Base-by-base conservation (phyloP, 2,797 vertebrate genomes). In the Hippoglossus hippoglossus region DNA sequence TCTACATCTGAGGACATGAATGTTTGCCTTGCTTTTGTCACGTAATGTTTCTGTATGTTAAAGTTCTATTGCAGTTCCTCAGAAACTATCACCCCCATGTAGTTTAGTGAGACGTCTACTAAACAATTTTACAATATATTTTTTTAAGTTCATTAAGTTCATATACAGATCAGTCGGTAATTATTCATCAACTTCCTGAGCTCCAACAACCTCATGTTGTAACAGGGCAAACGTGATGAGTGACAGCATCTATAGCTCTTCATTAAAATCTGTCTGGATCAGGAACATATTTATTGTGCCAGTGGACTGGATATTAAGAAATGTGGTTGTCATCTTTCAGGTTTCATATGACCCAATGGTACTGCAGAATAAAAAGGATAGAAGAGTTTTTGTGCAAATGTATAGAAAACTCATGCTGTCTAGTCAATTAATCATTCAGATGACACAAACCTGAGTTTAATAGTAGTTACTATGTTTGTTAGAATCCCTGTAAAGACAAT, bases 11-110 rank as follows among this genome's bases (percentile, higher is more conserved):
- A 50, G 18, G 21, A 51, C 71, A 53, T 69, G 5, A 67, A 71
- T 56, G 54, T 26, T 73, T 60, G 36, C 57, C 66, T 78, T 76
- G 56, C 56, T 71, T 67, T 66, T 50, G 41, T 75, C 34, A 44
- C 44, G 70, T 21, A 22, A 67, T 66, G 13, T 73, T 28, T 15
- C 11, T 31, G 3, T 69, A 63, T 11, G 47, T 75, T 71, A 3
- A 60, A 19, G 15, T 69, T 79, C 2, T 57, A 49, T 26, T 31
- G 41, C 31, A 47, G 53, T 24, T 71, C 46, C 24, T 75, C 21
- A 41, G 44, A 75, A 50, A 21, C 19, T 18, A 0, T 55, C 7
- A 5, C n/a, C 34, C 13, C 21, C 41, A 60, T 50, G 5, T 0
- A 21, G n/a, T 16, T 68, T 26, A 1, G 6, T 52, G 10, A 57